Evolutionary conservation across 2,888 invertebrate genomes (phyloP).

Genomic region (Melanchra persicariae): DNA sequence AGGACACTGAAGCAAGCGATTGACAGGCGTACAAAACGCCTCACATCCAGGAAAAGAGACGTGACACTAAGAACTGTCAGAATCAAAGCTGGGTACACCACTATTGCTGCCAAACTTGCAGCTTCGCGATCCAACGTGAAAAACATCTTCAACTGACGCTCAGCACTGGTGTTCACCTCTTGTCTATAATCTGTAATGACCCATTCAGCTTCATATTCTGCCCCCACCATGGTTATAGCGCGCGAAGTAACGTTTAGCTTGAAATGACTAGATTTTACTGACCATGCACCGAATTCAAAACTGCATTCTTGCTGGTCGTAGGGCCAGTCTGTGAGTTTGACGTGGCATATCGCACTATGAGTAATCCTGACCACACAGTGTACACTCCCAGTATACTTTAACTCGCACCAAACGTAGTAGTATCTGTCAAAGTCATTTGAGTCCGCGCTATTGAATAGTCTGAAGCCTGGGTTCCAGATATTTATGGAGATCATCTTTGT

Average conservation of each 20-base stretch:
- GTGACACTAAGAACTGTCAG: conserved; percentile 68
- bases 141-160: conserved; percentile 65
- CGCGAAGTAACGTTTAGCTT: conserved; percentile 51
- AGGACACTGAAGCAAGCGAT: conserved; percentile 71
- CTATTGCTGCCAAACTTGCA: conserved; percentile 65
- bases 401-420: conserved; percentile 52
- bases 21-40: conserved; percentile 62
- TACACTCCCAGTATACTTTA: conserved; percentile 62
- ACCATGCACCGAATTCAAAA: conserved; percentile 56
- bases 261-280: conserved; percentile 31
- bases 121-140: conserved; percentile 75
- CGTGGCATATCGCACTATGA: conserved; percentile 57
- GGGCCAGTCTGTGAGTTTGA: conserved; percentile 74
- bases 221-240: conserved; percentile 60
- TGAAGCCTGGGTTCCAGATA: conserved; percentile 70
- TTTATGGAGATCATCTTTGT: conserved; percentile 13
- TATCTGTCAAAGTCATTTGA: conserved; percentile 30
- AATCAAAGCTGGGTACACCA: conserved; percentile 72
- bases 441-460: conserved; percentile 62
- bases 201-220: conserved; percentile 74
- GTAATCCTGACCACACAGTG: conserved; percentile 38
- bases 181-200: conserved; percentile 70
- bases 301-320: conserved; percentile 72
- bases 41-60: conserved; percentile 69
- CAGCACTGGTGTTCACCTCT: conserved; percentile 47